phyloP scores from a whole-genome alignment of 2,797 vertebrate genomes.

The Iguana delicatissima region DNA sequence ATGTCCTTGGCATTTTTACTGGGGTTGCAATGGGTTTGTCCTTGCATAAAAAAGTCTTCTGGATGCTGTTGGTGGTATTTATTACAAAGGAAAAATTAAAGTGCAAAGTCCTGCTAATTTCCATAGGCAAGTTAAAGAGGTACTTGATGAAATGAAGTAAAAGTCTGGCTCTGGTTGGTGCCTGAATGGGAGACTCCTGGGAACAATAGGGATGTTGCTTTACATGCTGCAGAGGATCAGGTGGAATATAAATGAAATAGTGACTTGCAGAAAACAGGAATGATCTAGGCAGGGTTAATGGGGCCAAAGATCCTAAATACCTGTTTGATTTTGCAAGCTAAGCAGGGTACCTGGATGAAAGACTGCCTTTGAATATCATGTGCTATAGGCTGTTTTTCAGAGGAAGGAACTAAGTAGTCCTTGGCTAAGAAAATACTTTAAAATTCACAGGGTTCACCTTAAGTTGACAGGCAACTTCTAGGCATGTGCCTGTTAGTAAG shows the following conservation, averaged over 20 bases:
- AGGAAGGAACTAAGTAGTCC: too few species aligned
- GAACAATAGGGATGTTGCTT: not conserved
- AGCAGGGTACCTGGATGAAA: too few species aligned
- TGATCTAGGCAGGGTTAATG: not conserved
- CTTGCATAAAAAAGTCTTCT: slow-evolving; percentile 51
- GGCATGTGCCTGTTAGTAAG: too few species aligned
- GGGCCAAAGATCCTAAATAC: too few species aligned
- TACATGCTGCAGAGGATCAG: not conserved
- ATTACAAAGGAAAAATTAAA: not conserved
- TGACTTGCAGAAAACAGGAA: too few species aligned
- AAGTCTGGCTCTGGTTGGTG: not conserved
- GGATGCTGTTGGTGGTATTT: not conserved
- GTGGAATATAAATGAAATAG: not conserved
- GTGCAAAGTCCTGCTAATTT: not conserved
- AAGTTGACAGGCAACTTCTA: too few species aligned
- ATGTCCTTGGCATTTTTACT: slow-evolving; percentile 66
- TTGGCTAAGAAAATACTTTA: too few species aligned
- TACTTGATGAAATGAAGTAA: not conserved
- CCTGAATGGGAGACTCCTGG: not conserved
- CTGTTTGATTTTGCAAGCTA: too few species aligned
- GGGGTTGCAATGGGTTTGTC: slow-evolving; percentile 59
- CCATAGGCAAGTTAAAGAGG: not conserved
- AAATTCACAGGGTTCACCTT: too few species aligned
- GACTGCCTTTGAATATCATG: too few species aligned
- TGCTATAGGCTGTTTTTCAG: too few species aligned